Base-by-base conservation (phyloP, 2,113 vertebrate species). In the Orthonyx spaldingii region DNA sequence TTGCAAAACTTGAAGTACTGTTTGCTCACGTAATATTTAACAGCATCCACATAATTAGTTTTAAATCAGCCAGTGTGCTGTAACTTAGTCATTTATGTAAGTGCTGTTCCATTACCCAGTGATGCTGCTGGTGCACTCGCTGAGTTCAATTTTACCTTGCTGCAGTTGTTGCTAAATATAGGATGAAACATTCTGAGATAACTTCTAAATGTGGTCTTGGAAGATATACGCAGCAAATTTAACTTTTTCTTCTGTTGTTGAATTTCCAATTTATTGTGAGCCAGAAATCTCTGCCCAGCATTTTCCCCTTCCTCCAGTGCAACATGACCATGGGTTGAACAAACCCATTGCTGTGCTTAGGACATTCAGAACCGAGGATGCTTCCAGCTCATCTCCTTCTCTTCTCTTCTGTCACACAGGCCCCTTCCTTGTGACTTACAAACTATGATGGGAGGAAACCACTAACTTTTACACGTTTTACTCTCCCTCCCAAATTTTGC, bases 61-160 rank as follows among this genome's bases (percentile, higher is more conserved):
- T 85, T 88, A 92, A 81, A 94, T 94, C 71, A 81, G 68, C n/a
- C 44, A 22, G 44, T 64, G 71, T 86, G 55, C 75, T 90, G 82
- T 70, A 86, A 66, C 60, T 93, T 47, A 88, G 79, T 74, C 30
- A 35, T 96, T 92, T 88, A 22, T 88, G 20, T 74, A 84, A 90
- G 79, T 90, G 85, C 87, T 92, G 56, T 96, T 92, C 79, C 76
- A 81, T 95, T 94, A 89, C 44, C 56, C 68, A 11, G 64, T 50
- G 76, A 88, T 81, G 88, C 24, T 93, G 82, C 60, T 80, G 86
- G 52, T 72, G 70, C 55, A 55, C 70, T 85, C 16, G 16, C 63
- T 65, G 87, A 85, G 90, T 93, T 86, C 84, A 59, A n/a, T 79
- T 92, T 94, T 89, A 89, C 89, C 84, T 96, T 94, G 59, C 91